These are phyloP conservation scores for Aphodius sticticus DNA, from an alignment of 2,888 invertebrate species.

Conservation along the genomic window DNA sequence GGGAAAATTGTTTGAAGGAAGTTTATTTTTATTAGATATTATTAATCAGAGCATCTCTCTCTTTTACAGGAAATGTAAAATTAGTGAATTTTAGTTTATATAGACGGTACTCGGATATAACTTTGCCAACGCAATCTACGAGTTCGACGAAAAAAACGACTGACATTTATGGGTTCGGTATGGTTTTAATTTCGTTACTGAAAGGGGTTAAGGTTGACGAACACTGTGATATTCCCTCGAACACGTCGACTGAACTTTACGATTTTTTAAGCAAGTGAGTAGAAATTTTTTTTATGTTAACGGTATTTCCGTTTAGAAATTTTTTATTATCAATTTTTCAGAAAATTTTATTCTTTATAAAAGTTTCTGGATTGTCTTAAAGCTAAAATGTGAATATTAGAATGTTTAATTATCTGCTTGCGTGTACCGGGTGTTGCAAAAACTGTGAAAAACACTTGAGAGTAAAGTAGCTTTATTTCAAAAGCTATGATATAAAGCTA, in stretches of 20 bases:
- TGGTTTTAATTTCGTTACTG: slow-evolving; percentile 72
- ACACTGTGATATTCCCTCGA: slow-evolving; percentile 66
- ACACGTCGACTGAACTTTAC: slow-evolving; percentile 68
- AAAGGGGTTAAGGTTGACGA: slow-evolving; percentile 64
- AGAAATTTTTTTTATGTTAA: neutral
- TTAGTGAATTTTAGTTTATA: slow-evolving; percentile 77
- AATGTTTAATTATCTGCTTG: too few species aligned
- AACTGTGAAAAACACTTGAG: too few species aligned
- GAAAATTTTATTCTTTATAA: too few species aligned
- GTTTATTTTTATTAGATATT: too few species aligned
- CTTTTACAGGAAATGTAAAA: slow-evolving; percentile 61
- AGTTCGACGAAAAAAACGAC: slow-evolving; percentile 62
- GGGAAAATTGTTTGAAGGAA: too few species aligned
- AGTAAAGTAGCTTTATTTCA: too few species aligned
- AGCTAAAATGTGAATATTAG: too few species aligned
- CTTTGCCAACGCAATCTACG: slow-evolving; percentile 56
- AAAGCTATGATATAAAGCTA: too few species aligned
- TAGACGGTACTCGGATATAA: slow-evolving; percentile 68
- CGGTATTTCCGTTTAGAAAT: neutral
- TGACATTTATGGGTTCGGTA: slow-evolving; percentile 78
- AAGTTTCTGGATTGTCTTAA: too few species aligned
- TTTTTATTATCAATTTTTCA: neutral
- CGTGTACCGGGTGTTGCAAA: too few species aligned
- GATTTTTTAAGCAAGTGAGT: slow-evolving; percentile 77
- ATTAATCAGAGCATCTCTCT: neutral